Percentiles rank a stretch among this genome's conserved stretches.
phyloP scores from a whole-genome alignment of 1,140 invertebrate genomes.

The Dreissena polymorpha region DNA sequence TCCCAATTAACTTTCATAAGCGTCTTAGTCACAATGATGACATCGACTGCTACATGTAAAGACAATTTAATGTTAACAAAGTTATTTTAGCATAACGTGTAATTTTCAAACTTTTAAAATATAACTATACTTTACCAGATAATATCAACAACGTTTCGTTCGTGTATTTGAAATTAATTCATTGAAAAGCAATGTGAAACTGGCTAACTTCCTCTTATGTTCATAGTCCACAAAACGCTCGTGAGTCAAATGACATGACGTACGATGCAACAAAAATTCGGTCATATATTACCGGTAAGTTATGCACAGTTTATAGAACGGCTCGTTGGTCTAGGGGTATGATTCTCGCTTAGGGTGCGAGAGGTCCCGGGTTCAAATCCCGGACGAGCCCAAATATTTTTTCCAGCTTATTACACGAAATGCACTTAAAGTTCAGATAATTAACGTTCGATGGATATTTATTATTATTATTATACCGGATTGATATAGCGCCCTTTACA shows the following conservation, averaged over 20 bases:
- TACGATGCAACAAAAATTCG: neutral
- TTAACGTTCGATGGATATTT: too few species aligned
- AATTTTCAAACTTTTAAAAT: too few species aligned
- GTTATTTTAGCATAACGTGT: too few species aligned
- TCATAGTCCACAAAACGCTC: neutral
- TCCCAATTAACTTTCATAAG: too few species aligned
- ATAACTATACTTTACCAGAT: neutral
- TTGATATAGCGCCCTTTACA: too few species aligned
- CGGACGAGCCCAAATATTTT: constrained; percentile 67
- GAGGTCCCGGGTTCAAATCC: constrained; percentile 71
- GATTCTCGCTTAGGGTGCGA: constrained; percentile 72
- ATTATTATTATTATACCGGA: too few species aligned
- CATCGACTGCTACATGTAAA: too few species aligned
- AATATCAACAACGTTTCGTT: neutral
- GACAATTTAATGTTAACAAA: too few species aligned
- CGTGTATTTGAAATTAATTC: neutral
- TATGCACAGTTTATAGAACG: neutral
- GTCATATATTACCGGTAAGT: neutral
- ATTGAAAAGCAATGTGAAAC: neutral
- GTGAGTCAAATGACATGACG: neutral
- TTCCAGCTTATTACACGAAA: too few species aligned
- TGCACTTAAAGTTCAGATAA: too few species aligned
- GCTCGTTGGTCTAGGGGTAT: constrained; percentile 72
- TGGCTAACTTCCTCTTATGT: neutral
- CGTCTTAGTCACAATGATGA: too few species aligned